Percentiles rank a stretch among this genome's conserved stretches.
These are phyloP conservation scores for Scolopax bukidnonensis DNA, from an alignment of 2,797 vertebrate species.

Conservation along the genomic window DNA sequence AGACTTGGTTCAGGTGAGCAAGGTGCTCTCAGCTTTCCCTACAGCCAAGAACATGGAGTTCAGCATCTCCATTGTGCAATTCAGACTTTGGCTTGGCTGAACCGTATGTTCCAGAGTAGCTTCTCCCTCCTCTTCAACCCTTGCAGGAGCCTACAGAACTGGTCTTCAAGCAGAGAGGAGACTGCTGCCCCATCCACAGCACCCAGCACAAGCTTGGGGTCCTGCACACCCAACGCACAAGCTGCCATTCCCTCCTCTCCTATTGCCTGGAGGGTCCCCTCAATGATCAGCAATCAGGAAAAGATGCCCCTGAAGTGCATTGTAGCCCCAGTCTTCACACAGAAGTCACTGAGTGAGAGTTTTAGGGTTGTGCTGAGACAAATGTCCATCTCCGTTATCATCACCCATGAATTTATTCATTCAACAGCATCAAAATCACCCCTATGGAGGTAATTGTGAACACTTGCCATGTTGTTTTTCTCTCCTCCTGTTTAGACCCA, in stretches of 20 bases:
- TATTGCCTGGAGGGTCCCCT: not conserved
- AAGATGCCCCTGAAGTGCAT: not conserved
- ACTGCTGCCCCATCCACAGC: not conserved
- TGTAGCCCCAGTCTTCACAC: not conserved
- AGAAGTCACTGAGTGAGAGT: not conserved
- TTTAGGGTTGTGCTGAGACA: not conserved
- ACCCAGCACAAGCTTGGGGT: not conserved
- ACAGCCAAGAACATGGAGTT: not conserved
- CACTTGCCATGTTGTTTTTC: not conserved
- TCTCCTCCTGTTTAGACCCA: not conserved
- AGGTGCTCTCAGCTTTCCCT: not conserved
- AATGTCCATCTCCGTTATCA: not conserved
- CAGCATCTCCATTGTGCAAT: not conserved
- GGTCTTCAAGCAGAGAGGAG: not conserved
- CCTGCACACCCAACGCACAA: accelerated
- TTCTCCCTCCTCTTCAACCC: not conserved
- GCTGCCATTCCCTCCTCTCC: not conserved
- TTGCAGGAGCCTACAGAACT: not conserved
- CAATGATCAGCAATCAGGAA: not conserved
- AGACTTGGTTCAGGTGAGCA: accelerated
- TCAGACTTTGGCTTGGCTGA: not conserved
- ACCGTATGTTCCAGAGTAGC: not conserved
- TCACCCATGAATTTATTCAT: not conserved
- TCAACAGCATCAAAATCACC: not conserved
- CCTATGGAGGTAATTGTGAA: not conserved